phyloP scores from a whole-genome alignment of 2,113 vertebrate species.

The Sphaerodactylus townsendi region DNA sequence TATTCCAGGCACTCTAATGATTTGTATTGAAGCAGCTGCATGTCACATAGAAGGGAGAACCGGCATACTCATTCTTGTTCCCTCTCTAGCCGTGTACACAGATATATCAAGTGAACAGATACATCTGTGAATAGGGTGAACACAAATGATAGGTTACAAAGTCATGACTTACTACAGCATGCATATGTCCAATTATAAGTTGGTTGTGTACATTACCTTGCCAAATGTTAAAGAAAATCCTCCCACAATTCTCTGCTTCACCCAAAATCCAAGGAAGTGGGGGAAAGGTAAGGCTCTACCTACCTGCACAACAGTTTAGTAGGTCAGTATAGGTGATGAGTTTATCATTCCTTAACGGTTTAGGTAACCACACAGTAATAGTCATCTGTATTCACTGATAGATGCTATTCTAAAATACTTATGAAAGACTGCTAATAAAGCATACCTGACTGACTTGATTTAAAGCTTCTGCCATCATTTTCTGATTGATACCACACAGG shows the following conservation, averaged over 20 bases:
- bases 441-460: constrained; percentile 93
- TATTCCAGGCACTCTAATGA: too few relatives aligned
- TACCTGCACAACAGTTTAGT: background rate
- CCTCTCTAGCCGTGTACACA: too few relatives aligned
- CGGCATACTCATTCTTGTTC: too few relatives aligned
- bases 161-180: too few relatives aligned
- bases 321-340: background rate
- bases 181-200: background rate
- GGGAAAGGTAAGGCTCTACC: background rate
- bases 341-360: background rate
- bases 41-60: too few relatives aligned
- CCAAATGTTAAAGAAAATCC: background rate
- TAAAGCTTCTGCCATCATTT: constrained; percentile 94
- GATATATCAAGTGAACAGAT: background rate
- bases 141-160: background rate
- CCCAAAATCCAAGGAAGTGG: background rate
- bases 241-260: background rate
- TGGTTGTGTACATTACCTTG: background rate
- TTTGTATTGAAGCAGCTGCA: too few relatives aligned
- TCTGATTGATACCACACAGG: constrained; percentile 98
- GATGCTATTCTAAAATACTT: background rate
- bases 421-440: background rate
- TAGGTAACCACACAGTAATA: background rate
- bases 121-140: background rate
- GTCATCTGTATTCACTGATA: background rate